A percentile compares a stretch with the other conserved stretches of the same genome.
Conservation (phyloP, 2,888 invertebrate genomes). For the Atethmia centrago region DNA sequence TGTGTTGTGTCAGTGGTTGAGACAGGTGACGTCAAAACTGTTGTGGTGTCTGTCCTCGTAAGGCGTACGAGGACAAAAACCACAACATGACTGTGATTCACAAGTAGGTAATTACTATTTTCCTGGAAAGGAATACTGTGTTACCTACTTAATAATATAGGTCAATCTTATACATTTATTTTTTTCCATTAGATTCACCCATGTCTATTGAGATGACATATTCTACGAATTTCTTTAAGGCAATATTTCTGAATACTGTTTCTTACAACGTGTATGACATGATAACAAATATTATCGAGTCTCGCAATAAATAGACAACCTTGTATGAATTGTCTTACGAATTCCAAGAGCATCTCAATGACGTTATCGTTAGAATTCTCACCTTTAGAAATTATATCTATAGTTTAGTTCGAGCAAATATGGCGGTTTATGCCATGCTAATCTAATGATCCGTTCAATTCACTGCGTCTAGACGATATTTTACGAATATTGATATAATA, state of each 20-base stretch:
- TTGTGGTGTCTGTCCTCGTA: no score
- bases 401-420: slow-evolving; percentile 9
- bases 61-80: neutral
- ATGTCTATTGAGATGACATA: neutral
- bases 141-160: neutral
- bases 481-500: slow-evolving; percentile 48
- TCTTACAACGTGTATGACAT: slow-evolving; percentile 17
- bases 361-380: neutral
- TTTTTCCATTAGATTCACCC: neutral
- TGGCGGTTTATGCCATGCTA: slow-evolving; percentile 8
- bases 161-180: neutral
- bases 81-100: neutral
- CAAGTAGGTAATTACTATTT: neutral
- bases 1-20: no score
- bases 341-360: slow-evolving; percentile 8
- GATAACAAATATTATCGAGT: slow-evolving; percentile 8
- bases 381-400: neutral
- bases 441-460: slow-evolving; percentile 26
- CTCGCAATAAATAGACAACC: neutral
- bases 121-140: neutral
- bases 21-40: no score
- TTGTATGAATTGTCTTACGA: slow-evolving; percentile 27
- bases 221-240: slow-evolving; percentile 7
- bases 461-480: slow-evolving; percentile 40
- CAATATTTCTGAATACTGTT: slow-evolving; percentile 10